Conservation (phyloP, 2,113 vertebrate genomes). For the Prochilodus magdalenae region DNA sequence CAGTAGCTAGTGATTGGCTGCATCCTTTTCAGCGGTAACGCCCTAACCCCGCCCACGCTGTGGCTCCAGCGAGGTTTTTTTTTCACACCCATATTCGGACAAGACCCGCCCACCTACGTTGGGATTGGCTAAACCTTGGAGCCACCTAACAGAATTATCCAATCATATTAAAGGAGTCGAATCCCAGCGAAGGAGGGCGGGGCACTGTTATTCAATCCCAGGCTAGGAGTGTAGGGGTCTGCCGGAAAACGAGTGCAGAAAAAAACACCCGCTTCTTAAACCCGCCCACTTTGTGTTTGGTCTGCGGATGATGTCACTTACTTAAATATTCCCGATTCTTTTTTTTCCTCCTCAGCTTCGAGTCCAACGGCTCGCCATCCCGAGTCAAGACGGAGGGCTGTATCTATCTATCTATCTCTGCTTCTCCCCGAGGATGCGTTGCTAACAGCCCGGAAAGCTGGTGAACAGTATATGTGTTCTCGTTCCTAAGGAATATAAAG, state of each 20-base stretch:
- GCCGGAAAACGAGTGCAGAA: too few relatives aligned
- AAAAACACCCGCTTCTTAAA: conserved; percentile 48
- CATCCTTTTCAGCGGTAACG: neutral
- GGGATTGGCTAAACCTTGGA: neutral
- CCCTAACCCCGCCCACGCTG: neutral
- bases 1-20: neutral
- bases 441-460: neutral
- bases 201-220: neutral
- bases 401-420: neutral
- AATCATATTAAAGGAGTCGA: too few relatives aligned
- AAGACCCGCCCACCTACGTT: neutral
- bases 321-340: conserved; percentile 75
- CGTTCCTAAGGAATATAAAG: too few relatives aligned
- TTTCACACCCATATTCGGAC: neutral
- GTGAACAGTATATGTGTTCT: neutral
- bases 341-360: conserved; percentile 54
- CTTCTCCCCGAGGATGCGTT: neutral
- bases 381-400: neutral
- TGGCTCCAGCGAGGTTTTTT: too few relatives aligned
- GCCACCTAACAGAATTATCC: too few relatives aligned
- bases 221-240: neutral
- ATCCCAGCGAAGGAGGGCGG: too few relatives aligned
- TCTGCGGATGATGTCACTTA: conserved; percentile 74
- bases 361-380: conserved; percentile 25
- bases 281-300: conserved; percentile 72